Evolutionary conservation across 2,888 invertebrate genomes (phyloP).

Genomic region (Operophtera brumata): DNA sequence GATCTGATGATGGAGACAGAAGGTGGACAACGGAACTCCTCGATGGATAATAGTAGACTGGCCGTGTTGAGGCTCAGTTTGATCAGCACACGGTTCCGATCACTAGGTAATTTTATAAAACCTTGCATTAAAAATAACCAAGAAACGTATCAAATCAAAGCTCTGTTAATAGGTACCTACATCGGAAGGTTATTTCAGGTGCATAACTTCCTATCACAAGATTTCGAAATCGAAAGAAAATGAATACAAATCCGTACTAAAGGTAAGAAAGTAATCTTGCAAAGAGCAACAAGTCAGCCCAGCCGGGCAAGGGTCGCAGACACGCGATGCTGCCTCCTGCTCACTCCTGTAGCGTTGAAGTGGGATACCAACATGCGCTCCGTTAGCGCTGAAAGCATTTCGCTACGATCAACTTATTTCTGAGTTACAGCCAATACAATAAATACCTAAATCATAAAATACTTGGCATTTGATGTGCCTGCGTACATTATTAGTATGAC

Average conservation of each 20-base stretch:
- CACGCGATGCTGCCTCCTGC: neutral
- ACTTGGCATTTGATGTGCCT: no score
- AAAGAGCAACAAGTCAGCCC: slow-evolving; percentile 20
- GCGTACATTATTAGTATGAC: no score
- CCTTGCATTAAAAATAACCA: no score
- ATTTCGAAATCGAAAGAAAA: neutral
- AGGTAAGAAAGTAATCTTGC: slow-evolving; percentile 10
- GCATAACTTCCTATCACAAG: neutral
- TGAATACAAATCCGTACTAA: neutral
- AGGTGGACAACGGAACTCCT: no score
- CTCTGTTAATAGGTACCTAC: no score
- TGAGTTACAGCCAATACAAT: neutral
- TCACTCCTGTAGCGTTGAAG: slow-evolving; percentile 4
- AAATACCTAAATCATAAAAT: neutral
- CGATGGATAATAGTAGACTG: no score
- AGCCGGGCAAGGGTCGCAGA: slow-evolving; percentile 14
- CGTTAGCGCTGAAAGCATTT: slow-evolving; percentile 7
- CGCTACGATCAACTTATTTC: neutral
- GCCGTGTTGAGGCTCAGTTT: no score
- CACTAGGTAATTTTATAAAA: no score
- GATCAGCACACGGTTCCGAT: no score
- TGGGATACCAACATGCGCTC: slow-evolving; percentile 1
- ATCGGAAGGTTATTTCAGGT: no score
- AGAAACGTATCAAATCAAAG: no score
- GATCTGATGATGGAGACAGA: no score